Evolutionary conservation across 2,797 vertebrate species (phyloP).

Genomic region (Dryobates pubescens): DNA sequence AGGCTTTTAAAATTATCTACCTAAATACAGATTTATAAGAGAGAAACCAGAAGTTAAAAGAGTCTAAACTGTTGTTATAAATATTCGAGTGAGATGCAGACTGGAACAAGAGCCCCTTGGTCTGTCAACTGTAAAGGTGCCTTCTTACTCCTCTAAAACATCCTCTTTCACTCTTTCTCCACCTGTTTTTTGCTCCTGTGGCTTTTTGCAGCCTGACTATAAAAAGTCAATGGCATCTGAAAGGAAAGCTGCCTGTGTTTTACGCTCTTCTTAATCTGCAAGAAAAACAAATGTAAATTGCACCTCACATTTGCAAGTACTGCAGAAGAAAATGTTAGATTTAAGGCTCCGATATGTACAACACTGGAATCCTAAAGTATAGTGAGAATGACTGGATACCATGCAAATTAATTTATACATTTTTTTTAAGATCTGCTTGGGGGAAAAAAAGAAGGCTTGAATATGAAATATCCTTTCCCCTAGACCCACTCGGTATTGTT

Average conservation of each 20-base stretch:
- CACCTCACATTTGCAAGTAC: slow-evolving; percentile 25
- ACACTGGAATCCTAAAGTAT: not conserved
- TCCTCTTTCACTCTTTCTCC: not conserved
- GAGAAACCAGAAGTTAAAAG: slow-evolving; percentile 38
- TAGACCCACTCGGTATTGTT: slow-evolving; percentile 9
- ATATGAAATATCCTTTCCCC: slow-evolving; percentile 25
- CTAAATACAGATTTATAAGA: slow-evolving; percentile 43
- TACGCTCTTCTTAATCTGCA: slow-evolving; percentile 41
- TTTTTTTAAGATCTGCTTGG: slow-evolving; percentile 30
- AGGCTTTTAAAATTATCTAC: slow-evolving; percentile 37
- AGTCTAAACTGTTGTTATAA: slow-evolving; percentile 38
- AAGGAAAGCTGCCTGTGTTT: slow-evolving; percentile 41
- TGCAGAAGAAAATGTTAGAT: slow-evolving; percentile 35
- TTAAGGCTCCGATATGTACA: slow-evolving; percentile 19
- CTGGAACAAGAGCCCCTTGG: slow-evolving; percentile 29
- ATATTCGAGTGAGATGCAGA: slow-evolving; percentile 43
- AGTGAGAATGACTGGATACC: not conserved
- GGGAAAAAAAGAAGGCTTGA: slow-evolving; percentile 11
- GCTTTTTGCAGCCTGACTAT: slow-evolving; percentile 10
- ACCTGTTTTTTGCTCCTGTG: not conserved
- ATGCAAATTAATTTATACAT: not conserved
- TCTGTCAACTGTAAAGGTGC: slow-evolving; percentile 32
- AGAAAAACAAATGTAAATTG: slow-evolving; percentile 65
- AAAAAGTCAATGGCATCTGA: not conserved
- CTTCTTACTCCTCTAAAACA: slow-evolving; percentile 4